These are phyloP conservation scores for Megaceryle torquata DNA, from an alignment of 2,113 vertebrate species.

Conservation along the genomic window DNA sequence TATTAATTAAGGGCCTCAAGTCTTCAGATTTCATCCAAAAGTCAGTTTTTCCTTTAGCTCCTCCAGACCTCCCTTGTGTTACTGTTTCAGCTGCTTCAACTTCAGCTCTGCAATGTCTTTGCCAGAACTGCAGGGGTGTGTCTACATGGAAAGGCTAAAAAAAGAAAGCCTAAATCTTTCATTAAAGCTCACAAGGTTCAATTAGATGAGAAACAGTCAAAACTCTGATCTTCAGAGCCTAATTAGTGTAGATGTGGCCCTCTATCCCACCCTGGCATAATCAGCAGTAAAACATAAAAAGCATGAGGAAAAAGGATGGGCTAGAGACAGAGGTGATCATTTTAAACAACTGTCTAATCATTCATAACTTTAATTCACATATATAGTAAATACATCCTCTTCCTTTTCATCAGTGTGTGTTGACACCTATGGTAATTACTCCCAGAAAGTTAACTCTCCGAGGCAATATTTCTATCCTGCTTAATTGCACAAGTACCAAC, in stretches of 20 bases:
- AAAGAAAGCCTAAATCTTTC: background rate
- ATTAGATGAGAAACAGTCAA: background rate
- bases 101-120: background rate
- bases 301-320: background rate
- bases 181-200: background rate
- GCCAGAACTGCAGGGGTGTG: background rate
- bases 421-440: conserved; percentile 63
- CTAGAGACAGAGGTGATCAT: background rate
- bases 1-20: background rate
- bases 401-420: background rate
- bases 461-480: conserved; percentile 34
- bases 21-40: background rate
- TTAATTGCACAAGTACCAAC: conserved; percentile 53
- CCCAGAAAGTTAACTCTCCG: conserved; percentile 50
- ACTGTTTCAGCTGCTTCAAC: background rate
- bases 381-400: conserved; percentile 1
- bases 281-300: background rate
- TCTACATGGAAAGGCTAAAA: background rate
- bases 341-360: conserved; percentile 1
- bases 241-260: background rate
- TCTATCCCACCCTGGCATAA: background rate
- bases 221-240: background rate
- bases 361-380: background rate
- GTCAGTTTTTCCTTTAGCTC: conserved; percentile 27
- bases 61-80: background rate